phyloP scores from a whole-genome alignment of 1,140 invertebrate genomes.

The Pseudomyrmex pallidus region DNA sequence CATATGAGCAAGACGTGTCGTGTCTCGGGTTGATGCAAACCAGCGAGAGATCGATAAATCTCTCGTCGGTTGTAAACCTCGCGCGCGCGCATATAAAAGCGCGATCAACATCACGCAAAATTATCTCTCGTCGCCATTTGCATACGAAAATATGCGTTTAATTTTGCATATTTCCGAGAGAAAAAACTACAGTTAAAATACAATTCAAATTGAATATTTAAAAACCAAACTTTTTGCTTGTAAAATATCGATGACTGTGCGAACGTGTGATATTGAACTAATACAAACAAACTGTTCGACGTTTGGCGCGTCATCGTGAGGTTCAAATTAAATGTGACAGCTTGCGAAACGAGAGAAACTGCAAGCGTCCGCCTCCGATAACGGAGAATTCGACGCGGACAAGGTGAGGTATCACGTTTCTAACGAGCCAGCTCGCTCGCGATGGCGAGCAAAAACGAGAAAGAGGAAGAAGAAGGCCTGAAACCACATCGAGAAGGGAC shows the following conservation, averaged over 20 bases:
- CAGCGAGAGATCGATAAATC: neutral
- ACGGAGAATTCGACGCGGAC: slow-evolving; percentile 44
- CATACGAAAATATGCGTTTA: neutral
- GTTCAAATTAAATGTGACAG: slow-evolving; percentile 23
- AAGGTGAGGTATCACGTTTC: slow-evolving; percentile 46
- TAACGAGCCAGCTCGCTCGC: slow-evolving; percentile 2
- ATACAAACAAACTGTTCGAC: too few relatives aligned
- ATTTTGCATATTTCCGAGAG: neutral
- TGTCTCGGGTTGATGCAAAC: neutral
- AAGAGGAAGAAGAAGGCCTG: slow-evolving; percentile 19
- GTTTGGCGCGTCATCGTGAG: neutral
- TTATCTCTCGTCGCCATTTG: neutral
- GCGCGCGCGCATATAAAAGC: neutral
- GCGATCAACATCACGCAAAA: neutral
- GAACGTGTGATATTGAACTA: too few relatives aligned
- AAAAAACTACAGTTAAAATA: neutral
- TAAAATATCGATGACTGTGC: neutral
- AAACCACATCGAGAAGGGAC: slow-evolving; percentile 33
- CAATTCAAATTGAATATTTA: neutral
- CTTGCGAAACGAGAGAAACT: neutral
- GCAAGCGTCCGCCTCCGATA: slow-evolving; percentile 31
- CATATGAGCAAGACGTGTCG: neutral
- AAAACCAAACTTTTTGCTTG: neutral
- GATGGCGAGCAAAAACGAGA: slow-evolving; percentile 6
- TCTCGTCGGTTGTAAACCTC: slow-evolving; percentile 8